Evolutionary conservation across 2,888 invertebrate species (phyloP), one percentile per base, ranked within the genome.

Genomic region (Tyria jacobaeae): DNA sequence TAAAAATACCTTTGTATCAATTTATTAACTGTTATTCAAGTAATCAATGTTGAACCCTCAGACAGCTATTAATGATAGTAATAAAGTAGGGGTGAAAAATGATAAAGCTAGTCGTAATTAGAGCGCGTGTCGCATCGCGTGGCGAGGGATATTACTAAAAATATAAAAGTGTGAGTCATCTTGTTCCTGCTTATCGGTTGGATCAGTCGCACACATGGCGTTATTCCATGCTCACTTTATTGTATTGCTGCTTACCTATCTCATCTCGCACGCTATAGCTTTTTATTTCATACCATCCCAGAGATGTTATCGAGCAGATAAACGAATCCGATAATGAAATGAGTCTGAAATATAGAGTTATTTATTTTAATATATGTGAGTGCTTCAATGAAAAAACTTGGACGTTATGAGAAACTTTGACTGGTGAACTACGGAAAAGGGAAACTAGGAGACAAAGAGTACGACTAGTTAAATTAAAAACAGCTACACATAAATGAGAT

Each of bases 401-500:
- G 64, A 69, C 58, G 70, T 76, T 80, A 72, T 76, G 68, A 79
- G 84, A 81, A 75, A 73, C 74, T 74, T 76, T 71, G 68, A 64
- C 75, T 79, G 74, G 62, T 75, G 74, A 79, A 80, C 76, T 78
- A 78, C n/a, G n/a, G 80, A 81, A 85, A 83, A 75, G 80, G 78
- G 80, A 85, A 84, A 82, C 77, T 78, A 56, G 58, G 68, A 74
- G 41, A 25, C 61, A 81, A 82, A 84, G 82, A 80, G 82, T 80
- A 71, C 78, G 90, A 91, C 88, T 88, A 75, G 88, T 82, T 84
- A 81, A 86, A 86, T 88, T 88, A 82, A 83, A 88, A 90, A 87
- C 81, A 86, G n/a, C n/a, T n/a, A n/a, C n/a, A n/a, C n/a, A n/a
- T n/a, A n/a, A n/a, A n/a, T n/a, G n/a, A n/a, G n/a, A n/a, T n/a